These are phyloP conservation scores for Paramisgurnus dabryanus DNA, from an alignment of 2,113 vertebrate species.

Conservation along the genomic window DNA sequence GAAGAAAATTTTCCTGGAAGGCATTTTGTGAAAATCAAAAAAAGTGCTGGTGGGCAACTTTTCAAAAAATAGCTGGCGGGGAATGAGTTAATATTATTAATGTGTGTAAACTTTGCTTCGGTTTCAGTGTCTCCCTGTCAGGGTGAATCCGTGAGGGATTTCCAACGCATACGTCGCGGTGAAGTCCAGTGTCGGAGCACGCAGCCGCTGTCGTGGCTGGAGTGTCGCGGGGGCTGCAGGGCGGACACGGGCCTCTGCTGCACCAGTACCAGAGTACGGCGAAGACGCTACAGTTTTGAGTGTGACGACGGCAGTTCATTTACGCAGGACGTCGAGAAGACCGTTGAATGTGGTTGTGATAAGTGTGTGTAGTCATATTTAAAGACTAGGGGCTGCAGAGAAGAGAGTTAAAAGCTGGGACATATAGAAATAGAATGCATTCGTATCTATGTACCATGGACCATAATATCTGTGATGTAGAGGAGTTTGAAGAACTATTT, in stretches of 20 bases:
- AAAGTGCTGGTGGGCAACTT: too few relatives aligned
- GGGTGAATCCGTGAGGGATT: conserved; percentile 88
- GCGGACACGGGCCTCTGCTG: conserved; percentile 76
- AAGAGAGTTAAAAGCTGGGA: background rate
- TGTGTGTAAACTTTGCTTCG: background rate
- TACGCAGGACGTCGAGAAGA: conserved; percentile 94
- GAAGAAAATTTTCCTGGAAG: too few relatives aligned
- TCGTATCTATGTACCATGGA: conserved; percentile 3
- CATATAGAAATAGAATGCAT: background rate
- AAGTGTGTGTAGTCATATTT: conserved; percentile 80
- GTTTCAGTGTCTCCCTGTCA: conserved; percentile 85
- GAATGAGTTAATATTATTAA: background rate
- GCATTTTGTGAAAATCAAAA: too few relatives aligned
- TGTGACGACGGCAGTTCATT: conserved; percentile 96
- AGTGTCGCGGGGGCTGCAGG: conserved; percentile 83
- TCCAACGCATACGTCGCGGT: conserved; percentile 92
- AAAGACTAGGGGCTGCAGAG: background rate
- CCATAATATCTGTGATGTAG: conserved; percentile 15
- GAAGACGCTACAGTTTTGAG: conserved; percentile 92
- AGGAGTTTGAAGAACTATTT: conserved; percentile 13
- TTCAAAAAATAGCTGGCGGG: too few relatives aligned
- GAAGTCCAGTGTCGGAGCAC: conserved; percentile 96
- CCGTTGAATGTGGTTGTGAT: conserved; percentile 91
- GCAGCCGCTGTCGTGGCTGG: conserved; percentile 88
- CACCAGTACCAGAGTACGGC: conserved; percentile 82